A percentile compares a stretch with the other conserved stretches of the same genome.
These are phyloP conservation scores for Cantharis rufa DNA, from an alignment of 2,888 invertebrate species.

Conservation along the genomic window DNA sequence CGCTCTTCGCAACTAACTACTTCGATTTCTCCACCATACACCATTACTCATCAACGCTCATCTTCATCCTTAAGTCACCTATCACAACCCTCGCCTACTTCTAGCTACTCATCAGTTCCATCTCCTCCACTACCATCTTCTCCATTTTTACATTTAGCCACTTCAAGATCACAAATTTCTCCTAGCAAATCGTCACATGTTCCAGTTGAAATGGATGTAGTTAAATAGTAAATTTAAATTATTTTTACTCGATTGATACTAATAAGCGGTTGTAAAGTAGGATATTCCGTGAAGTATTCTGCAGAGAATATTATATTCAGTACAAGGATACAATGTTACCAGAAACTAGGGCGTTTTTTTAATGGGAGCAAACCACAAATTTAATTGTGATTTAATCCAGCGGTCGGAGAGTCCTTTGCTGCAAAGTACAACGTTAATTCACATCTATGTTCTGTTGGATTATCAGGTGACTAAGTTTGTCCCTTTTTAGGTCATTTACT, in stretches of 20 bases:
- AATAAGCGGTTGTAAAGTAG: neutral
- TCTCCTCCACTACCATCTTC: neutral
- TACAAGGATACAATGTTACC: too few relatives aligned
- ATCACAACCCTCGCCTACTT: neutral
- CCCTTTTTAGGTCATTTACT: too few relatives aligned
- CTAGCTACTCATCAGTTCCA: neutral
- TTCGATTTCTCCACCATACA: neutral
- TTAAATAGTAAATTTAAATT: neutral
- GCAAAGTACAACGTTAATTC: too few relatives aligned
- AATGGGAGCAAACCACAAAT: too few relatives aligned
- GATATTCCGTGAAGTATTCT: neutral
- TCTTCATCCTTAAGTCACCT: neutral
- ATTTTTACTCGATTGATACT: neutral
- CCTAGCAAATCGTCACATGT: neutral
- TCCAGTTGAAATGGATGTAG: neutral
- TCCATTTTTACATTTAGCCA: neutral
- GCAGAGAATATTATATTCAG: too few relatives aligned
- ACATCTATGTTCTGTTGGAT: too few relatives aligned
- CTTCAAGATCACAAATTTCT: neutral
- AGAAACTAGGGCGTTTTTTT: too few relatives aligned
- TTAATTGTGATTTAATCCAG: too few relatives aligned
- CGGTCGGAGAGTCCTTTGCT: too few relatives aligned
- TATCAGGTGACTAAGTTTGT: too few relatives aligned
- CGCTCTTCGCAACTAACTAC: neutral
- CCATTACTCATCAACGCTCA: neutral